Base-by-base conservation (phyloP, 2,888 invertebrate species). In the Malacosoma neustria region DNA sequence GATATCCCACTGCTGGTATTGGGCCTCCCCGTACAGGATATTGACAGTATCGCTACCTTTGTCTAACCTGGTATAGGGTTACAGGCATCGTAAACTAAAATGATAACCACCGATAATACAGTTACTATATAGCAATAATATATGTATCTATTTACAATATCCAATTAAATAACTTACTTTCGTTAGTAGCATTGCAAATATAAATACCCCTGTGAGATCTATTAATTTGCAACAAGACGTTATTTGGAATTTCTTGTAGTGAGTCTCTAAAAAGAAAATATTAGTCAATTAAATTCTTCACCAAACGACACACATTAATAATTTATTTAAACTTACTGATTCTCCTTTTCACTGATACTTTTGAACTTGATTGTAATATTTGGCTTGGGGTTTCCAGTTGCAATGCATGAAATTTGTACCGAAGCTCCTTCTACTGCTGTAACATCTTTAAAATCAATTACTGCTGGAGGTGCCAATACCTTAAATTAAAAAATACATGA, bases 161-260 rank as follows among this genome's bases (percentile, higher is more conserved):
- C n/a, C n/a, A n/a, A n/a, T n/a, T n/a, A n/a, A n/a, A n/a, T 22
- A 29, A 32, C 42, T 57, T 60, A 80, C 84, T 76, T 40, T 60
- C 60, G 51, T 82, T 82, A 5, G 45, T 62, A 1, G 80, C 80
- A 35, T 72, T 74, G 41, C 84, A 84, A 11, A 56, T 38, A 34
- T 75, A 82, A 32, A 52, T 39, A 14, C 81, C 81, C 42, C 63
- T 66, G 4, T 61, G 49, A 1, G 46, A 42, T 46, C 63, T 59
- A 14, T 54, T 51, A 1, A 72, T 56, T 41, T 47, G 52, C 0
- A 63, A 41, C 11, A 70, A 54, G 3, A 57, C 48, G 9, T 61
- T 56, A 38, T 66, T 62, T n/a, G 57, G 44, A 39, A 62, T 52
- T 2, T 51, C 39, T 9, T 58, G 51, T 22, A 47, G 42, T 6